A percentile compares a stretch with the other conserved stretches of the same genome.
These are phyloP conservation scores for Pseudomyrmex flavicornis DNA, from an alignment of 1,140 invertebrate species.

Conservation along the genomic window DNA sequence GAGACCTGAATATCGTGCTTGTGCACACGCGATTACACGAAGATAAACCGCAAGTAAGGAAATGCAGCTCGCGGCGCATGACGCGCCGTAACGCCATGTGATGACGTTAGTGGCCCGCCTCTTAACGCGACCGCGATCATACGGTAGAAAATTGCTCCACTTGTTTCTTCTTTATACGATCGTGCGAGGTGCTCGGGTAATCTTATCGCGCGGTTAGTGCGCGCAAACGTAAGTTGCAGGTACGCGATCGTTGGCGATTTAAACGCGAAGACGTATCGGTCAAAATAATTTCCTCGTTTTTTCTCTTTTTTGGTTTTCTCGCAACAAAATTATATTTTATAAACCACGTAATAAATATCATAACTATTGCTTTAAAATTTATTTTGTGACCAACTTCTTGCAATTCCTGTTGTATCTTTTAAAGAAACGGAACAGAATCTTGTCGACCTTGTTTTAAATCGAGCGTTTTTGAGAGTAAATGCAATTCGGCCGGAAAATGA, in stretches of 20 bases:
- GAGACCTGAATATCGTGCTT: slow-evolving; percentile 16
- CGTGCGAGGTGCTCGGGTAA: slow-evolving; percentile 30
- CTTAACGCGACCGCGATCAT: neutral
- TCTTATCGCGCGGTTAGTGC: slow-evolving; percentile 17
- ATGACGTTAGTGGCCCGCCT: slow-evolving; percentile 38
- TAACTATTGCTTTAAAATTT: too few species aligned
- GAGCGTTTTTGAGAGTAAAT: neutral
- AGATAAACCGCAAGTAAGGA: slow-evolving; percentile 63
- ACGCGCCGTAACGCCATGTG: slow-evolving; percentile 25
- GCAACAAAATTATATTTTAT: too few species aligned
- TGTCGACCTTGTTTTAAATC: neutral
- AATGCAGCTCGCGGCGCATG: slow-evolving; percentile 26
- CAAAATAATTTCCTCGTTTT: neutral
- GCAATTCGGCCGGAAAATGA: neutral
- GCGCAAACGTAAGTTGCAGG: neutral
- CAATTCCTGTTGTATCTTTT: neutral
- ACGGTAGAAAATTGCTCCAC: neutral
- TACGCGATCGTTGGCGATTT: neutral
- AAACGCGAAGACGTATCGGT: neutral
- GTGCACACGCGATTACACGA: slow-evolving; percentile 16
- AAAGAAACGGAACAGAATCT: neutral
- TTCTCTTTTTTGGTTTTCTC: neutral
- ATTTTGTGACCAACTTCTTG: too few species aligned
- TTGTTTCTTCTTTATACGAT: slow-evolving; percentile 12
- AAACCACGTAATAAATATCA: neutral